Base-by-base conservation (phyloP, 2,888 invertebrate genomes). In the Papilio gigon region DNA sequence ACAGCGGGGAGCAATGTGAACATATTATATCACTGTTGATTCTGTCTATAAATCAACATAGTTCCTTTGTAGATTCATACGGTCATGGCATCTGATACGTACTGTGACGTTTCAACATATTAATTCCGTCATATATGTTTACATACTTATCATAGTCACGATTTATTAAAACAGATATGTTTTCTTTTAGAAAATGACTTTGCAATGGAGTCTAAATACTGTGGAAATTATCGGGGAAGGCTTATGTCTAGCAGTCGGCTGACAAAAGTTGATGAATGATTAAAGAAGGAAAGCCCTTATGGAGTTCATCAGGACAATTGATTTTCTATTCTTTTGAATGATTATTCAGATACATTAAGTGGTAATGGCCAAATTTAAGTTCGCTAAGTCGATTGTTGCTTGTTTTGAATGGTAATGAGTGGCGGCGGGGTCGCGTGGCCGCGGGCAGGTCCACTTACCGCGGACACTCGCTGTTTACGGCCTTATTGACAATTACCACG, bases 401-500 rank as follows among this genome's bases (percentile, higher is more conserved):
- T 62, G 62, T 67, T 67, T 67, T 63, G 56, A 67, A 67, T 63
- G 62, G 67, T 67, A 67, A 67, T 67, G 67, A 44, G 50, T 44
- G 44, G 37, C 44, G 62, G 44, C 44, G 25, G 17, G 58, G 33
- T 58, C 42, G 70, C 70, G 68, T 73, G 65, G 72, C 74, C 72
- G 69, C 68, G 69, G 73, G 74, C 73, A 53, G 73, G 70, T 71
- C 68, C 73, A 73, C 71, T 71, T 73, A 74, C 70, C 71, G 73
- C 71, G 70, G 73, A 72, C 72, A 75, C 72, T 73, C 62, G 71
- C 69, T 74, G 73, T 72, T 73, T 71, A 74, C 74, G 72, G 72
- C 74, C 71, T 65, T 72, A 73, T 73, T 71, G 73, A 71, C 73
- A 76, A 76, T 76, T 73, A 74, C 71, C 70, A 73, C 73, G 70